Evolutionary conservation across 2,113 vertebrate genomes (phyloP), one percentile per base, ranked within the genome.

Genomic region (Galbula dea): DNA sequence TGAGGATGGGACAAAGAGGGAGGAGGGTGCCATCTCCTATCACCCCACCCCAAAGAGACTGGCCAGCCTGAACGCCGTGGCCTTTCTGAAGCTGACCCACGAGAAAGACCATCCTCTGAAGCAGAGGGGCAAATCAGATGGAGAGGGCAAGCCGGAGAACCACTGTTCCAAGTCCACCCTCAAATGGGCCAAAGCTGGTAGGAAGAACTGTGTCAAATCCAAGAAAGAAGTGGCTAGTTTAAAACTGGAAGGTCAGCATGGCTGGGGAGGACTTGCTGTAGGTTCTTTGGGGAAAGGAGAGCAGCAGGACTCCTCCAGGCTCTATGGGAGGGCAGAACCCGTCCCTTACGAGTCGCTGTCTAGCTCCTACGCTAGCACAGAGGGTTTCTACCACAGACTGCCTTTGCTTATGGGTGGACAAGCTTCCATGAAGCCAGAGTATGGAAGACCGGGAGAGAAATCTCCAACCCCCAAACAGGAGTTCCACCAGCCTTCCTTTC

Each of bases 1-100:
- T 1, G 98, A 98, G 12, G 97, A 97, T 8, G 92, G 96, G 68
- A 41, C 95, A n/a, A 97, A 97, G 59, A 94, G 94, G 83, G 97
- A 98, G 63, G 96, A 95, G 0, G 95, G 93, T 36, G 96, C 92
- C 36, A 1, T 95, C 77, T 80, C 96, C 80, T 96, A 96, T 43
- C 95, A 98, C 32, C 98, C 98, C 8, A 98, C 98, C 63, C 99
- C 99, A 51, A 98, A 99, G 90, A 98, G 99, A 81, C 97, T 99
- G 98, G 99, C 99, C 11, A 99, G 99, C 88, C 98, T 99, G 59
- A 99, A 99, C 0, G 99, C 99, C 1, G 99, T 98, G 7, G 98
- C 99, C 12, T 98, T 99, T 85, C 98, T 99, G 89, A 99, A 98
- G 96, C 98, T 99, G 95, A 99, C 98, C 67, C 98, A 99, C 5